phyloP scores from a whole-genome alignment of 2,113 vertebrate genomes.

The Numida meleagris region DNA sequence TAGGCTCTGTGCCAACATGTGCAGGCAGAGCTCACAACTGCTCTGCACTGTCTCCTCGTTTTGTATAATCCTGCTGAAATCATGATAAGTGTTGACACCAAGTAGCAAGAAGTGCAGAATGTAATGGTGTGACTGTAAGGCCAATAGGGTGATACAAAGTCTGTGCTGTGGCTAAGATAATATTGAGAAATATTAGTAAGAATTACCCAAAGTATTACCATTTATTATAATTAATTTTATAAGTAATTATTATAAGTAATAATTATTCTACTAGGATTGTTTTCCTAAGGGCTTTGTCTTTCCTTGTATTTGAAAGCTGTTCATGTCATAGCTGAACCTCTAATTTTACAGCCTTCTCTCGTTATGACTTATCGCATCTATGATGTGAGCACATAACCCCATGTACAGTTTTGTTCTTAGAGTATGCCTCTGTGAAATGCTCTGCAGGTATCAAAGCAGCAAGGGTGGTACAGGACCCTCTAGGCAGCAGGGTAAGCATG shows the following conservation, averaged over 20 bases:
- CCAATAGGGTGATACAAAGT: background rate
- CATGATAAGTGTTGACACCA: slow-evolving; percentile 32
- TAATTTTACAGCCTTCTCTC: slow-evolving; percentile 41
- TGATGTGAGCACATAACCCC: background rate
- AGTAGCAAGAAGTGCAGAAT: slow-evolving; percentile 8
- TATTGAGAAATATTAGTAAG: background rate
- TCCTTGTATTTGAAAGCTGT: slow-evolving; percentile 59
- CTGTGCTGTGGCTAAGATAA: background rate
- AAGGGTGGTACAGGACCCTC: background rate
- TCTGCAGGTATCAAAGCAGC: slow-evolving; percentile 7
- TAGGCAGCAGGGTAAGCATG: background rate
- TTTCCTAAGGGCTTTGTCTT: slow-evolving; percentile 68
- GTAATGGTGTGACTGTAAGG: background rate
- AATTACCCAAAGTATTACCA: slow-evolving; percentile 20
- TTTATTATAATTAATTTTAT: slow-evolving; percentile 61
- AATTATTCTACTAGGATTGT: slow-evolving; percentile 64
- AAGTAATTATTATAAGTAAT: slow-evolving; percentile 53
- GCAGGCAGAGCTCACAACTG: background rate
- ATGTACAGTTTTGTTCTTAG: background rate
- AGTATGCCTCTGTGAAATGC: background rate
- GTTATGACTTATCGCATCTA: background rate
- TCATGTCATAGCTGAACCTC: slow-evolving; percentile 40
- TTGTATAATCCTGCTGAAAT: slow-evolving; percentile 47
- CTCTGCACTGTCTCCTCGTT: slow-evolving; percentile 42
- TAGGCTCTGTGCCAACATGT: background rate